phyloP scores from a whole-genome alignment of 2,797 vertebrate species.

The Gymnocypris eckloni region DNA sequence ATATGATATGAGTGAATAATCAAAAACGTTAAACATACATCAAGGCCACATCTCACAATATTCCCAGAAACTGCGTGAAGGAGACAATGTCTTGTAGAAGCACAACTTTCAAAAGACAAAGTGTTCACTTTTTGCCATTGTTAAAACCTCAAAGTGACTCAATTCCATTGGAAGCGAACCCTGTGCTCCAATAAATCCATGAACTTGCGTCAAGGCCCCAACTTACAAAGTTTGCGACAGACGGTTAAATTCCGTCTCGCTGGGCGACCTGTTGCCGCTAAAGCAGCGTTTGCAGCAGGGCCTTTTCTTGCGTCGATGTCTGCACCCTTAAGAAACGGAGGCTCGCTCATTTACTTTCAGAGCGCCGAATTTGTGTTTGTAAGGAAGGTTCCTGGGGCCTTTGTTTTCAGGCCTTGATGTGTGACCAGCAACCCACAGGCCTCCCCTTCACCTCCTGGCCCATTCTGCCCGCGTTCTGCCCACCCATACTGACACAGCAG shows the following conservation, averaged over 20 bases:
- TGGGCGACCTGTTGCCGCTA: constrained; percentile 4
- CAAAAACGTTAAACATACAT: too few species aligned
- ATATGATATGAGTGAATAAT: too few species aligned
- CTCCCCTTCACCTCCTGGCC: constrained; percentile 85
- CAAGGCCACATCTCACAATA: too few species aligned
- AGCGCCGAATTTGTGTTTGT: constrained; percentile 89
- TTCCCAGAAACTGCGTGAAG: not conserved
- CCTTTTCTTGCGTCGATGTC: constrained; percentile 43
- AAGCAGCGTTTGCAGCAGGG: not conserved
- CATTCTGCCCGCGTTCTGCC: constrained; percentile 89
- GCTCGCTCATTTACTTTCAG: constrained; percentile 86
- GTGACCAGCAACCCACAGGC: constrained; percentile 90
- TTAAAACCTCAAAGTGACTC: not conserved
- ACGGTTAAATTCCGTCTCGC: not conserved
- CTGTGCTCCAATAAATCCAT: not conserved
- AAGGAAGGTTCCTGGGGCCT: constrained; percentile 89
- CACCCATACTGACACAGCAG: constrained; percentile 97
- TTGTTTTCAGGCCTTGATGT: constrained; percentile 99
- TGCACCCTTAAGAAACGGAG: constrained; percentile 57
- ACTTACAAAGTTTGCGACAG: not conserved
- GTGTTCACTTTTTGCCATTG: not conserved
- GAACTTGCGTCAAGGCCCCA: not conserved
- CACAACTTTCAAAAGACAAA: not conserved
- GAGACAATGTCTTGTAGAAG: not conserved
- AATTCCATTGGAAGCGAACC: not conserved